phyloP scores from a whole-genome alignment of 2,797 vertebrate genomes.

The Notolepis coatsorum region DNA sequence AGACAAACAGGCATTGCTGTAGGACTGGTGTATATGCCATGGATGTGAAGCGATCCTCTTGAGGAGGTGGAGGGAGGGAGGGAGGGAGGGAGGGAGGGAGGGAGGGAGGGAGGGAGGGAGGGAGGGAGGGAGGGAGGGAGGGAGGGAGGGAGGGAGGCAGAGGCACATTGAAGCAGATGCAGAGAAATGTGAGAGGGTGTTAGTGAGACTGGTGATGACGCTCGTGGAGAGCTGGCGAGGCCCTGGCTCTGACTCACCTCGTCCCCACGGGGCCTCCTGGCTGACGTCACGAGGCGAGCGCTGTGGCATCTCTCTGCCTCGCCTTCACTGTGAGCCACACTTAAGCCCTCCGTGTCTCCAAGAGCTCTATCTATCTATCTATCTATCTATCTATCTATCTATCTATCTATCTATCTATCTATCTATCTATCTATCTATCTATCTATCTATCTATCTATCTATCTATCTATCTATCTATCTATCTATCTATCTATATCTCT shows the following conservation, averaged over 20 bases:
- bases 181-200: slow-evolving; percentile 83
- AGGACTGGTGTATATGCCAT: slow-evolving; percentile 68
- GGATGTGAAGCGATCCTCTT: slow-evolving; percentile 75
- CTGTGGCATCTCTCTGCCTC: slow-evolving; percentile 82
- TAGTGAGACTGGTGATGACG: slow-evolving; percentile 82
- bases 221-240: slow-evolving; percentile 80
- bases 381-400: slow-evolving; percentile 19
- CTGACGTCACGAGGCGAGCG: slow-evolving; percentile 83
- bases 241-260: slow-evolving; percentile 87
- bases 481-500: no score
- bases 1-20: slow-evolving; percentile 67
- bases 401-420: neutral
- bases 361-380: slow-evolving; percentile 40
- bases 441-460: slow-evolving; percentile 12
- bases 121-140: neutral
- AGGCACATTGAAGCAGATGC: slow-evolving; percentile 80
- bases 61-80: slow-evolving; percentile 51
- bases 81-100: slow-evolving; percentile 8
- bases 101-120: neutral
- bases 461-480: neutral
- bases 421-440: slow-evolving; percentile 6
- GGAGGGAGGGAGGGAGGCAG: slow-evolving; percentile 74
- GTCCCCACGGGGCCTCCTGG: slow-evolving; percentile 84
- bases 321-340: slow-evolving; percentile 80
- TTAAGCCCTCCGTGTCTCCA: slow-evolving; percentile 69